Percentiles rank a stretch among this genome's conserved stretches.
These are phyloP conservation scores for Betta splendens DNA, from an alignment of 2,797 vertebrate species.

Conservation along the genomic window DNA sequence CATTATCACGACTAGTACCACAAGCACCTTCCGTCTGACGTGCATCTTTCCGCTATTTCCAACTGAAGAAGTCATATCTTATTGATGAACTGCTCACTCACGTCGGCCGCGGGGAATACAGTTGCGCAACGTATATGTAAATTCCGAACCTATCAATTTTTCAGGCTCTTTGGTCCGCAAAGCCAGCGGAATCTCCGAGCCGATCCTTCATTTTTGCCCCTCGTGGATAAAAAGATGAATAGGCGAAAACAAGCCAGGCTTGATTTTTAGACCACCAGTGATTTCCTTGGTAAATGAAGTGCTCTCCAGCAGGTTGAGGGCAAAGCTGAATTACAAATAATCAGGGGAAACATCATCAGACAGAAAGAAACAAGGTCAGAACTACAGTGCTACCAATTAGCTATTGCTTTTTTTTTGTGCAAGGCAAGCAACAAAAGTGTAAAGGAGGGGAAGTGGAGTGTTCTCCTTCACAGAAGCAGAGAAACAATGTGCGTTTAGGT, in stretches of 20 bases:
- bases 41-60: slow-evolving; percentile 37
- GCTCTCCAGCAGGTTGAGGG: slow-evolving; percentile 47
- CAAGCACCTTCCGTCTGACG: slow-evolving; percentile 25
- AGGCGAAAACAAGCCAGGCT: slow-evolving; percentile 41
- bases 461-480: slow-evolving; percentile 56
- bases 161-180: slow-evolving; percentile 51
- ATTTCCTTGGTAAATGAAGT: slow-evolving; percentile 57
- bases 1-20: neutral
- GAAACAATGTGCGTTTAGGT: slow-evolving; percentile 52
- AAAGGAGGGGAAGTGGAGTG: neutral
- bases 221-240: slow-evolving; percentile 61
- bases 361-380: slow-evolving; percentile 67
- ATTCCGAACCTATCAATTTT: slow-evolving; percentile 65
- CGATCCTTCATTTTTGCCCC: slow-evolving; percentile 59
- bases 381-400: slow-evolving; percentile 60
- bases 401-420: slow-evolving; percentile 61
- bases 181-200: slow-evolving; percentile 43
- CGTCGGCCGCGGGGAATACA: slow-evolving; percentile 41
- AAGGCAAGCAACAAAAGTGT: slow-evolving; percentile 68
- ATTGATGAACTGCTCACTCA: slow-evolving; percentile 55
- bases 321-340: slow-evolving; percentile 70
- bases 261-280: slow-evolving; percentile 58
- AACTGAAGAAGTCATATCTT: slow-evolving; percentile 58
- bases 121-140: slow-evolving; percentile 60
- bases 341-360: slow-evolving; percentile 56